Percentiles rank a stretch among this genome's conserved stretches.
These are phyloP conservation scores for Drosophila ananassae DNA, from an alignment of 1,140 invertebrate genomes.

Conservation along the genomic window DNA sequence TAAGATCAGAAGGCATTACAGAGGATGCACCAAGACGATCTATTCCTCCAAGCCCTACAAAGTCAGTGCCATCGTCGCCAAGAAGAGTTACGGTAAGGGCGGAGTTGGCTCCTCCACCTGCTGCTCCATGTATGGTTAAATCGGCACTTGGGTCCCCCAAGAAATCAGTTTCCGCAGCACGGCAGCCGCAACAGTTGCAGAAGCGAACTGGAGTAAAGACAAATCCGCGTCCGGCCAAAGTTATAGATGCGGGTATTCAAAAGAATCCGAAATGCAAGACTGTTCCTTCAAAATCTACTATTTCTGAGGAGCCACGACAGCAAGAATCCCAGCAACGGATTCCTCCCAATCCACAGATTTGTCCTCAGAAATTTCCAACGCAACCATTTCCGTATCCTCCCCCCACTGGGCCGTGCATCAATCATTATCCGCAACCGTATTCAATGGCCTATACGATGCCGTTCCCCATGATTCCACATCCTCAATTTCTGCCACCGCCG, in stretches of 20 bases:
- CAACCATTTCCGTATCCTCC: constrained; percentile 5
- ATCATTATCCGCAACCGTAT: constrained; percentile 24
- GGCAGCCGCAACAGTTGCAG: not conserved
- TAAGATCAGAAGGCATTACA: not conserved
- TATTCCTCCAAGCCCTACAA: constrained; percentile 31
- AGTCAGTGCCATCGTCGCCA: constrained; percentile 37
- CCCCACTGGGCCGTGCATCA: constrained; percentile 13
- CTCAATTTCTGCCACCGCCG: constrained; percentile 10
- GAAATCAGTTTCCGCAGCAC: not conserved
- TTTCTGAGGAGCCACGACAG: not conserved
- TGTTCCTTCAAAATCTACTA: not conserved
- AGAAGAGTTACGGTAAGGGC: not conserved
- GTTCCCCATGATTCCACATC: constrained; percentile 15
- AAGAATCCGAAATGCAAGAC: constrained; percentile 11
- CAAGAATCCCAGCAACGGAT: not conserved
- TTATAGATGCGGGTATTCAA: constrained; percentile 55
- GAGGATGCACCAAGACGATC: not conserved
- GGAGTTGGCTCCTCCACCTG: not conserved
- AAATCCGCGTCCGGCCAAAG: constrained; percentile 24
- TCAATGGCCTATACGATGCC: constrained; percentile 43
- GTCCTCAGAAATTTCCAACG: not conserved
- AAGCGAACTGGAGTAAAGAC: constrained; percentile 8
- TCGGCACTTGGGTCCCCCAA: constrained; percentile 5
- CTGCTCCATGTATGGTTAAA: not conserved
- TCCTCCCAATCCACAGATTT: not conserved